Base-by-base conservation (phyloP, 2,888 invertebrate species). In the Patella depressa region DNA sequence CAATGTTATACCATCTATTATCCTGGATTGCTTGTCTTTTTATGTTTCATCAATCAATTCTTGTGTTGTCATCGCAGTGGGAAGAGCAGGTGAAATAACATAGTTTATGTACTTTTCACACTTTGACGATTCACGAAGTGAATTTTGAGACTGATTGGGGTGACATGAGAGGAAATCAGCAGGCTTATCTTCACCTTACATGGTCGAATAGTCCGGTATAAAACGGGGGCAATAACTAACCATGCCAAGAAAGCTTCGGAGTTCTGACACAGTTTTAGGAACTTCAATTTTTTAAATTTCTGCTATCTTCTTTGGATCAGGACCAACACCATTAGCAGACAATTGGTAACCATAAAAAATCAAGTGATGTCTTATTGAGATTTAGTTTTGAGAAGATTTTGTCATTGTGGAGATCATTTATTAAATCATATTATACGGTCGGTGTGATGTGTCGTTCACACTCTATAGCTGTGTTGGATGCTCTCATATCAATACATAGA, bases 81-180 rank as follows among this genome's bases (percentile, higher is more conserved):
- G n/a, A n/a, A n/a, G n/a, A n/a, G n/a, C n/a, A n/a, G n/a, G n/a
- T n/a, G n/a, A n/a, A n/a, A n/a, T n/a, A n/a, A n/a, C n/a, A n/a
- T 76, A 81, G 4, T 77, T 71, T 57, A 81, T 75, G 74, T 78
- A 82, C n/a, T 77, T 79, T 55, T 83, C 82, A 71, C 19, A 29
- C 17, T 71, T 34, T 12, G 79, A 80, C 7, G 77, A 72, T 45
- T 74, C 17, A 3, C 24, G 53, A 71, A 24, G 71, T 34, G 5
- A 34, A 9, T 71, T 17, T 69, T 29, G 55, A 57, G 1, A 1
- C 34, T 74, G 34, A 2, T 78, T 77, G 29, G 85, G 84, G 29
- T 86, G 85, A 57, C 82, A 75, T 70, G 75, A 73, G 72, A 84
- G 80, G 72, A 79, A 85, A 75, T 85, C 84, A 53, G 85, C 83